Base-by-base conservation (phyloP, 2,888 invertebrate genomes). In the Eilema caniola region DNA sequence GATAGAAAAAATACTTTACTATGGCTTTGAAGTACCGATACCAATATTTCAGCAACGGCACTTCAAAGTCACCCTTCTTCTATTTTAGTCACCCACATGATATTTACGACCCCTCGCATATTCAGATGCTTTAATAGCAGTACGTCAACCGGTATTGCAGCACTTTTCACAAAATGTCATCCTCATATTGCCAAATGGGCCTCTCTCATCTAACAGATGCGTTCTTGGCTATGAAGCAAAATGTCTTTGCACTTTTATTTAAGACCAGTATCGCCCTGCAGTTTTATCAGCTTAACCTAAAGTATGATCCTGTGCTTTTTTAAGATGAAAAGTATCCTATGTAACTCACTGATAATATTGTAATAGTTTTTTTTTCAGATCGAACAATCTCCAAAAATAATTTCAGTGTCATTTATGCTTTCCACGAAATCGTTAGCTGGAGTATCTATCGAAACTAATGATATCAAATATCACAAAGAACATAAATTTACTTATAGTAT, bases 91-190 rank as follows among this genome's bases (percentile, higher is more conserved):
- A 84, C 84, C 80, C 82, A 84, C 74, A 81, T 81, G 87, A 89
- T 89, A 90, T 92, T 89, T 87, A 86, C 90, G 87, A 66, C 92
- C 92, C 91, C 90, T 90, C 89, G 89, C 90, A 92, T 92, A 93
- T 93, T 92, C 91, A 88, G 86, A 89, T 89, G 89, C 88, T 88
- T 92, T 93, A 93, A 93, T 91, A 90, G 89, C 82, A 77, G 78
- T 75, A 79, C 84, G 85, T 83, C 84, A 83, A 84, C 82, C 83
- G 77, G 86, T 86, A 89, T 89, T 88, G 86, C 86, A 85, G 84
- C 90, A 93, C 92, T 93, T 93, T 91, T 93, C 92, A 92, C 91
- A 88, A 85, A 83, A 83, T 86, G 88, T 88, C 89, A 89, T 86
- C 85, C 79, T 84, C 83, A 86, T 87, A 88, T 85, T 84, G 82